Evolutionary conservation across 2,797 vertebrate genomes (phyloP).

Genomic region (Babyrousa celebensis): DNA sequence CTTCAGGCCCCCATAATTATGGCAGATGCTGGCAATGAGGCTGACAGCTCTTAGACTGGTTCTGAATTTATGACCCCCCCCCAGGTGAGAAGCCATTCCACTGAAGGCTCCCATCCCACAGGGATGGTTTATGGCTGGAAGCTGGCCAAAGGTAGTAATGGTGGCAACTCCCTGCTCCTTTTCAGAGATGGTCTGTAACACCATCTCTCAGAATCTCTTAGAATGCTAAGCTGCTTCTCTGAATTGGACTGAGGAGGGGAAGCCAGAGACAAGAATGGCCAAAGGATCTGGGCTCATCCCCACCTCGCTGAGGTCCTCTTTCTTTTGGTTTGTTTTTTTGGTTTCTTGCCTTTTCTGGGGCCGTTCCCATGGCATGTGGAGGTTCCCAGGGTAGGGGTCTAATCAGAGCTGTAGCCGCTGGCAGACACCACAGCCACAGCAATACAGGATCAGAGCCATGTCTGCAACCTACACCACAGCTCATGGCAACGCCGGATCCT

Average conservation of each 20-base stretch:
- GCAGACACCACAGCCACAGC: too few relatives aligned
- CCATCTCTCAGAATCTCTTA: not conserved
- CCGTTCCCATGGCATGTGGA: too few relatives aligned
- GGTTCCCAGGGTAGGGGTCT: too few relatives aligned
- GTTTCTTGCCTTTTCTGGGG: too few relatives aligned
- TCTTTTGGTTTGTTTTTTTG: not conserved
- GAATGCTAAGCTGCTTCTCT: not conserved
- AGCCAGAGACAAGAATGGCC: not conserved
- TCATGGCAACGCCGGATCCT: too few relatives aligned
- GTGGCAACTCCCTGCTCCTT: not conserved
- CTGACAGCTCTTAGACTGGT: constrained; percentile 59
- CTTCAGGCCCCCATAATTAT: not conserved
- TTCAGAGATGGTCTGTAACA: not conserved
- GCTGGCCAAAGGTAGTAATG: not conserved
- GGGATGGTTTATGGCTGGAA: constrained; percentile 64
- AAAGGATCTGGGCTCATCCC: not conserved
- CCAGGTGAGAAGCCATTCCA: not conserved
- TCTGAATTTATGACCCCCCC: constrained; percentile 69
- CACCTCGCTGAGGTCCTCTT: not conserved
- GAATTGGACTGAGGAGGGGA: fast-evolving
- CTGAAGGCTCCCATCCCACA: not conserved
- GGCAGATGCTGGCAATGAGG: not conserved
- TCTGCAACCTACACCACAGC: too few relatives aligned
- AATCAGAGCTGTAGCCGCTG: too few relatives aligned
- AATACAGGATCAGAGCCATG: too few relatives aligned